Base-by-base conservation (phyloP, 2,113 vertebrate species). In the Triplophysa tibetana region DNA sequence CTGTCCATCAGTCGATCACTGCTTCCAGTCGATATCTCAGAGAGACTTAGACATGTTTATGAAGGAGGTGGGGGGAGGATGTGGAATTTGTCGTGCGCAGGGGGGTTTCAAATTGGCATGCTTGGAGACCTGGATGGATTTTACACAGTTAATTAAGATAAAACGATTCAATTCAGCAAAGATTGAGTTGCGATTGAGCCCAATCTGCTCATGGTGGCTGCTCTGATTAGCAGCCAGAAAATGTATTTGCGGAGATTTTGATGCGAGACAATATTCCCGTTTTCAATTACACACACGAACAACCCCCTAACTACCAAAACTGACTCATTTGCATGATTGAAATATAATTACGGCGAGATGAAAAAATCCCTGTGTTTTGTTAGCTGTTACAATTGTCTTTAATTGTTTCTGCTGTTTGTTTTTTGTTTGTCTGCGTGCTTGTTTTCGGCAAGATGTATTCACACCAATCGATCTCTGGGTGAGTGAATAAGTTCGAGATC, bases 281-380 rank as follows among this genome's bases (percentile, higher is more conserved):
- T 93, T 93, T 92, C 90, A 93, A 93, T 93, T 93, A 93, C 90
- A 92, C 91, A 93, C 91, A 90, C 88, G 89, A 92, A 89, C 91
- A 91, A 87, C 86, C 86, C 88, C 86, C 89, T 92, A 93, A 92
- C 90, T 91, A 90, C 90, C 89, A 91, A 88, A 91, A 91, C 86
- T 85, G 88, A 86, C 89, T 92, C 88, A 92, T 93, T 90, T 92
- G 90, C 90, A 92, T 92, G 91, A 92, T 92, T 91, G 90, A 91
- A 92, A 91, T 92, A 92, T 91, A 92, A 92, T 93, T 90, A 92
- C 83, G 75, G 77, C 81, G 81, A 85, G 80, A 88, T 88, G 88
- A 89, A 89, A 90, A 90, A 84, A 84, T 61, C 50, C 78, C 86
- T 88, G 82, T 88, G 86, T 91, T 90, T 86, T 83, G 83, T 89